Evolutionary conservation across 2,888 invertebrate genomes (phyloP), one percentile per base, ranked within the genome.

Genomic region (Monochamus alternatus): DNA sequence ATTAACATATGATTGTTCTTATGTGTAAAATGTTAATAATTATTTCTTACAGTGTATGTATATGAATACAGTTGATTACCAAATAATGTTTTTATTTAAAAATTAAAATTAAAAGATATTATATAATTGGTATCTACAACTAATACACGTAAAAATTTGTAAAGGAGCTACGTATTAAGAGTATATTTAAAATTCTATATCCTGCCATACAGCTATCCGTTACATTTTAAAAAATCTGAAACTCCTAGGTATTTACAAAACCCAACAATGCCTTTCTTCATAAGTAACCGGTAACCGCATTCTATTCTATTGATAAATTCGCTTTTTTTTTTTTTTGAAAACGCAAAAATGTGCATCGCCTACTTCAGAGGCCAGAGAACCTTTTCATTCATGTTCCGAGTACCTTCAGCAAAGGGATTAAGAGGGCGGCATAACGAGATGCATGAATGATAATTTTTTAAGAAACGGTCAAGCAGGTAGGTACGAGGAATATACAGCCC

Each of bases 321-420:
- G 71, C 76, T 83, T 84, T 82, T 84, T 80, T 84, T 82, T 84
- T 80, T 83, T 84, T 82, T 83, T 80, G 80, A 75, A 83, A 77
- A 73, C 82, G 83, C 82, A 86, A 86, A 88, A 88, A 87, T 87
- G 87, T 86, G 85, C 87, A 88, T 87, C 87, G 86, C 81, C 87
- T 86, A 85, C 87, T 88, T 85, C 86, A 87, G 85, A 81, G 82
- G 83, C 81, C 81, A 81, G 76, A 58, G 79, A 78, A 80, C 80
- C 83, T 84, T 85, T 86, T 85, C 86, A 86, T 86, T 87, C 86
- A 86, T 83, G 81, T 52, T 65, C 75, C 82, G 84, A 86, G 86
- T 86, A 86, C 86, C 85, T 86, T 83, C 82, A 82, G 77, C 82
- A 83, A 78, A 80, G 82, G 84, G 85, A 86, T 85, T 85, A 85